Evolutionary conservation across 2,888 invertebrate genomes (phyloP), one percentile per base, ranked within the genome.

Genomic region (Eristalinus aeneus): DNA sequence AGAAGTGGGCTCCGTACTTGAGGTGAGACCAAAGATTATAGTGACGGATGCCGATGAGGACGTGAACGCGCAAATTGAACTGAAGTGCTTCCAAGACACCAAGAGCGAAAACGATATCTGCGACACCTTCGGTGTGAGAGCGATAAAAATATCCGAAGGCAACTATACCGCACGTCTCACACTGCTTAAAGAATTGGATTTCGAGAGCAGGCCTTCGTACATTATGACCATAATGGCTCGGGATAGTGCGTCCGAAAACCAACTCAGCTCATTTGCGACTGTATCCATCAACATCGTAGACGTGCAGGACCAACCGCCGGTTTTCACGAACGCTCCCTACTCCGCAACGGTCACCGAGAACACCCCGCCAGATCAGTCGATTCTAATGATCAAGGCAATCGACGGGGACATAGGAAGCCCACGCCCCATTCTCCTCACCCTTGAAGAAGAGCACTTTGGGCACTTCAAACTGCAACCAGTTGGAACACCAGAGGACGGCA

Each of bases 391-490:
- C 0, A 93, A 94, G 88, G 97, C 97, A 0, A 94, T 95, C 81
- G 97, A 97, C 90, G 97, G 97, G 0, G 97, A 97, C 90, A 94
- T 95, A 4, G 97, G 97, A 0, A 95, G 95, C 89, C 95, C 96
- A 0, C 92, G 96, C 60, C 94, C 95, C 67, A 93, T 97, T 1
- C 90, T 94, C n/a, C 90, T 97, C 11, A 94, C 95, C 0, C 91
- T 97, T 12, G 96, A 96, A 90, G 95, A 95, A 54, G 97, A 97
- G 78, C 92, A 93, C 0, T 94, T 95, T 34, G 94, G 94, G 0
- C 96, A 96, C 90, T 97, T 97, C 89, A 93, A 93, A 46, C 91
- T 97, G 5, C 90, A 94, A 0, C 93, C 94, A 0, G 89, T 91
- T 46, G 92, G 92, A 0, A 89, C 94, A 22, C 93, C 93, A 10